A percentile compares a stretch with the other conserved stretches of the same genome.
Evolutionary conservation across 2,888 invertebrate species (phyloP).

Genomic region (Crepidodera aurea): DNA sequence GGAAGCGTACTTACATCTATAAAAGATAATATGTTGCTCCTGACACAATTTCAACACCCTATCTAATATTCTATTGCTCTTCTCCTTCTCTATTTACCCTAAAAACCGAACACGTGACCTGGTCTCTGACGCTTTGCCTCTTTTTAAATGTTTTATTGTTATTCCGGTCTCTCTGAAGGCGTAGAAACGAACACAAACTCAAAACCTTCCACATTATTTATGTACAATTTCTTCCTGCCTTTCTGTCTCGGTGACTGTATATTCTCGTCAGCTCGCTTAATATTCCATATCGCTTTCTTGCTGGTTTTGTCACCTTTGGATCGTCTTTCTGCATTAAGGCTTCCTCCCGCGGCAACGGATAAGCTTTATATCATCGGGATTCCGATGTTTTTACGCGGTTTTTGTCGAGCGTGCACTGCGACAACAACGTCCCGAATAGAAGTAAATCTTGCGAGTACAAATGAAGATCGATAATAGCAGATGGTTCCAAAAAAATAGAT

Average conservation of each 20-base stretch:
- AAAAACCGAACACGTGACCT: slow-evolving; percentile 30
- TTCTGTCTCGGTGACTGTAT: slow-evolving; percentile 42
- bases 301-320: slow-evolving; percentile 50
- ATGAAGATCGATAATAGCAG: background rate
- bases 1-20: slow-evolving; percentile 6
- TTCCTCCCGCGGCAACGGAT: slow-evolving; percentile 39
- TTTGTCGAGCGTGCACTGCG: slow-evolving; percentile 4
- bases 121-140: slow-evolving; percentile 35
- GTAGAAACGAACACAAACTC: slow-evolving; percentile 32
- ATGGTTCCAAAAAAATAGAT: no score
- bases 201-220: slow-evolving; percentile 41
- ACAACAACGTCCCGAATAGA: background rate
- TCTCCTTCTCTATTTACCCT: slow-evolving; percentile 1
- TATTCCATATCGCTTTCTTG: slow-evolving; percentile 50
- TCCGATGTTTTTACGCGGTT: slow-evolving; percentile 15
- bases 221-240: slow-evolving; percentile 38
- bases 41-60: slow-evolving; percentile 22
- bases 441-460: background rate
- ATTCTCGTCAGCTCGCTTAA: slow-evolving; percentile 49
- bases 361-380: slow-evolving; percentile 39
- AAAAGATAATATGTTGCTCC: slow-evolving; percentile 14
- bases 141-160: slow-evolving; percentile 38
- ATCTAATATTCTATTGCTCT: slow-evolving; percentile 22
- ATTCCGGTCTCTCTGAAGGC: slow-evolving; percentile 34
- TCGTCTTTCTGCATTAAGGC: slow-evolving; percentile 49